Conservation (phyloP, 2,113 vertebrate species). For the Hemiscyllium ocellatum region DNA sequence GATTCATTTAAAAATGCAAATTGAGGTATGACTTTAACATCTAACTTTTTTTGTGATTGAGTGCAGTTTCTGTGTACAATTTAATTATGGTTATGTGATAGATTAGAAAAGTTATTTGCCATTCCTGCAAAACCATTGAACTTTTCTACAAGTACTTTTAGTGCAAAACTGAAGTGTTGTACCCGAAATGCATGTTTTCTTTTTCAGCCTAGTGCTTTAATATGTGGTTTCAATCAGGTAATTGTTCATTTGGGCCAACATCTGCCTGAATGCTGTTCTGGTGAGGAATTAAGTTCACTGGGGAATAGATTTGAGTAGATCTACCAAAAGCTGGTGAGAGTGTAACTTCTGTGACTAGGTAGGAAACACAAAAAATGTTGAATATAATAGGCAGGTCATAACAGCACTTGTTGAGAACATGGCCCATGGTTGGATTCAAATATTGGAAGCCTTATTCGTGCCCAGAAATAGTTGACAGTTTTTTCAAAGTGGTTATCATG, state of each 20-base stretch:
- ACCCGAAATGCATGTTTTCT: not conserved
- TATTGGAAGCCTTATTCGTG: not conserved
- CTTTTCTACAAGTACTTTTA: not conserved
- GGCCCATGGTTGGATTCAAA: not conserved
- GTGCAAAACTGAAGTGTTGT: not conserved
- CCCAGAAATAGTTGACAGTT: not conserved
- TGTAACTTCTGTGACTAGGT: not conserved
- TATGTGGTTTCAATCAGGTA: not conserved
- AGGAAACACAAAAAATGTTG: not conserved
- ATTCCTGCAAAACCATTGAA: not conserved
- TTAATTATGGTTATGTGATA: not conserved
- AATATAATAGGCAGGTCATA: not conserved
- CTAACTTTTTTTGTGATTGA: not conserved
- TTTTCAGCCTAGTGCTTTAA: not conserved
- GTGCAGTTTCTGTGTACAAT: not conserved
- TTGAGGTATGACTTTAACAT: constrained; percentile 68
- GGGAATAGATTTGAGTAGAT: not conserved
- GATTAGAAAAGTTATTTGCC: no score
- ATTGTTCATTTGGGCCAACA: not conserved
- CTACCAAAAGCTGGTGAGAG: not conserved
- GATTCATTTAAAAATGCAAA: constrained; percentile 97
- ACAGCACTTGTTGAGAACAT: no score
- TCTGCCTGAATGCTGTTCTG: not conserved
- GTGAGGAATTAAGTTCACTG: not conserved
- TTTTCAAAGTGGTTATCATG: no score